phyloP scores from a whole-genome alignment of 1,140 invertebrate species.

The Lepeophtheirus salmonis region DNA sequence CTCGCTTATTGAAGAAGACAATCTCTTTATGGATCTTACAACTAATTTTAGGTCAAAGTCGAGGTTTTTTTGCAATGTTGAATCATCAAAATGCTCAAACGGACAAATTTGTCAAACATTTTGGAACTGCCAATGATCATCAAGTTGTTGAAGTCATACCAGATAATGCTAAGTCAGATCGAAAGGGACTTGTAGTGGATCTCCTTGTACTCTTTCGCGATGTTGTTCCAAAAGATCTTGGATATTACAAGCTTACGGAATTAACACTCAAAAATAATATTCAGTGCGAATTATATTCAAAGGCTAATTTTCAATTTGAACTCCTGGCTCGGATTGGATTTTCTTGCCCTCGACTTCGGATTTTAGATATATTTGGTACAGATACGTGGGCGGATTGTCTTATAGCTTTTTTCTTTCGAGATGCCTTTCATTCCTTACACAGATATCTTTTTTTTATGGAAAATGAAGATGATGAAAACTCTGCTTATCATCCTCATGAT shows the following conservation, averaged over 20 bases:
- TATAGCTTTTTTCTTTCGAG: conserved; percentile 16
- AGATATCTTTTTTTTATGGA: conserved; percentile 14
- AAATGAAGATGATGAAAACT: conserved; percentile 14
- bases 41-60: background rate
- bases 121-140: background rate
- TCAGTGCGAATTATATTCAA: conserved; percentile 13
- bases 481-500: conserved; percentile 16
- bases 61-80: background rate
- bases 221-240: background rate
- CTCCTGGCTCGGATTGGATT: conserved; percentile 14
- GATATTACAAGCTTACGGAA: conserved; percentile 14
- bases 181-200: conserved; percentile 7
- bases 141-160: too few species aligned
- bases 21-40: background rate
- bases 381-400: conserved; percentile 18
- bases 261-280: conserved; percentile 15
- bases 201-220: conserved; percentile 11
- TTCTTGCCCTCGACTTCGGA: conserved; percentile 7
- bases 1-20: background rate
- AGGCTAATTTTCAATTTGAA: conserved; percentile 18
- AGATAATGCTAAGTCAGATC: background rate
- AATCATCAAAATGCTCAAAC: background rate
- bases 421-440: conserved; percentile 15
- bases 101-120: conserved; percentile 2
- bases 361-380: conserved; percentile 18